Base-by-base conservation (phyloP, 2,797 vertebrate genomes). In the Phrynocephalus guinanensis region DNA sequence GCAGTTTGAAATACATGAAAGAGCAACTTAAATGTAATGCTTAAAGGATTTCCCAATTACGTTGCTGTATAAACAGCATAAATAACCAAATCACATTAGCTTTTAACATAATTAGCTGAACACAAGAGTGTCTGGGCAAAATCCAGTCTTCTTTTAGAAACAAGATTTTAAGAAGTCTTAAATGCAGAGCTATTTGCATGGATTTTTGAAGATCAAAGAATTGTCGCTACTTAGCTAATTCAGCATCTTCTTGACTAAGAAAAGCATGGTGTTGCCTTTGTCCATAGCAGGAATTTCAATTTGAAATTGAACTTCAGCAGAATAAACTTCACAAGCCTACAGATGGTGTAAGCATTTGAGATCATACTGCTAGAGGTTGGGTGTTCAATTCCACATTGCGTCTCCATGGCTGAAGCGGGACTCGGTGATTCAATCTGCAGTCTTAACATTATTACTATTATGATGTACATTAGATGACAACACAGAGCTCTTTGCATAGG, bases 121-220 rank as follows among this genome's bases (percentile, higher is more conserved):
- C 66, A 83, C 33, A 70, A 28, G 50, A 77, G 73, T 83, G 33
- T 87, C n/a, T 70, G 24, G 11, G 60, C 50, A 79, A 78, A 72
- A 67, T 13, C 26, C 20, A 79, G 30, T 48, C 48, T 50, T 33
- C 3, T 80, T 71, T 56, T 7, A 26, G 30, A 81, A 81, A 63
- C 8, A 87, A 28, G 38, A 52, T 86, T 38, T 48, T 86, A 75
- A 75, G 70, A 86, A 44, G 38, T 81, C 44, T 66, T 75, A 81
- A 30, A 86, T 67, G 38, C 56, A 28, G 38, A 86, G 18, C 52
- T 8, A 73, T 90, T 92, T 91, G 60, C 73, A 86, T 90, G 48
- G 83, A 91, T 93, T 92, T 86, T 68, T 90, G 94, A 94, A 90
- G 73, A 93, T 78, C 1, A 44, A 91, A 93, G 93, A 93, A 92